Evolutionary conservation across 2,888 invertebrate genomes (phyloP), one percentile per base, ranked within the genome.

Genomic region (Oscheius sp.): DNA sequence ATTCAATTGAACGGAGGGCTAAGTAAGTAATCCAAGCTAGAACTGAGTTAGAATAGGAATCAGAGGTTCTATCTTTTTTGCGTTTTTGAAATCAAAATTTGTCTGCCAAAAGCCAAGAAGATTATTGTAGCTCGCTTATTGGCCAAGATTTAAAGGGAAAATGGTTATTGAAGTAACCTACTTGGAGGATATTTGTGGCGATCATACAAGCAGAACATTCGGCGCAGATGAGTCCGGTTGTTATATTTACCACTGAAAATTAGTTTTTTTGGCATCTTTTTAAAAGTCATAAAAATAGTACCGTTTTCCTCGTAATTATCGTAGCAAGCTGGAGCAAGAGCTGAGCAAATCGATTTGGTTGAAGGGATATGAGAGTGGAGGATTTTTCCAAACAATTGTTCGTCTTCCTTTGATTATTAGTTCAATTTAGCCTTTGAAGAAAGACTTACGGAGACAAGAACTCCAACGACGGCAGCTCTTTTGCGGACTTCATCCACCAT

Each of bases 181-280:
- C 69, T 52, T 75, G 75, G 29, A 78, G 53, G 2, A 78, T 68
- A 45, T 78, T 78, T 3, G 78, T 78, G 4, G 75, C 50, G 1
- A 71, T 68, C 78, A 78, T 78, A 39, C 78, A 78, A 33, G 72
- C 78, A 23, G 75, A 75, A 33, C 78, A 78, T 52, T 75, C 74
- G 23, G 72, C 68, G 27, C 78, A 78, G 12, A 75, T 34, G 1
- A 78, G 65, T 0, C 73, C 71, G 23, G 68, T 67, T 0, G 75
- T 78, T 8, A 75, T 31, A 34, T 78, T 78, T 27, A 27, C 50
- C 8, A 72, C 77, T 77, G 70, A 34, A 76, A 71, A 27, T 6
- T 48, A 37, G 15, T 37, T 37, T 37, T 61, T 52, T 15, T 61
- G n/a, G n/a, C 42, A 15, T 37, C 10, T 37, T 61, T 15, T 17